phyloP scores from a whole-genome alignment of 2,113 vertebrate species.

The Trinectes maculatus region DNA sequence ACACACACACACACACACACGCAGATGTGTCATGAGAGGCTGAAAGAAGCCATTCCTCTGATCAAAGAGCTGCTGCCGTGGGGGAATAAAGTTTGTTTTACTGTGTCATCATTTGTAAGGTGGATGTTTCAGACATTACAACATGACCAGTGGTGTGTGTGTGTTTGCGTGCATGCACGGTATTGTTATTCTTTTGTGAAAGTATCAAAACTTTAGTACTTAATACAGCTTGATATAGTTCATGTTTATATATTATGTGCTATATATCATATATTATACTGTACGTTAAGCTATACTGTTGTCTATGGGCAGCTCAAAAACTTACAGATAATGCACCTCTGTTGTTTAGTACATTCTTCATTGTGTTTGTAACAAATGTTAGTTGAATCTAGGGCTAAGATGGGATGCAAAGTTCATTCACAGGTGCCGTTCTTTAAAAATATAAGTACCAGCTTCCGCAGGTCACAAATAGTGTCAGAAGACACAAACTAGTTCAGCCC shows the following conservation, averaged over 20 bases:
- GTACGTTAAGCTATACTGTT: too few species aligned
- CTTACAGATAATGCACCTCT: too few species aligned
- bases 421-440: too few species aligned
- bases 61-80: slow-evolving; percentile 70
- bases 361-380: too few species aligned
- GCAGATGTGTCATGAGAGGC: slow-evolving; percentile 54
- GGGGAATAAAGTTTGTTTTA: slow-evolving; percentile 52
- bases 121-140: slow-evolving; percentile 51
- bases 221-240: too few species aligned
- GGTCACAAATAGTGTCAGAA: background rate
- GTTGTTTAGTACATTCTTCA: too few species aligned
- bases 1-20: slow-evolving; percentile 3
- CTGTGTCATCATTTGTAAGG: slow-evolving; percentile 47
- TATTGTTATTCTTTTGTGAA: slow-evolving; percentile 2
- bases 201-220: slow-evolving; percentile 23
- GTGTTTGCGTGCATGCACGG: slow-evolving; percentile 1
- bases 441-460: background rate
- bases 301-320: background rate
- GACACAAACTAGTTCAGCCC: background rate
- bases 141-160: slow-evolving; percentile 21
- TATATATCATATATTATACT: background rate
- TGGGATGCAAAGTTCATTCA: too few species aligned
- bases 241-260: background rate
- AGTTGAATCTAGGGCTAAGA: too few species aligned
- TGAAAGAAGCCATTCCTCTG: slow-evolving; percentile 57